Conservation (phyloP, 1,140 invertebrate genomes). For the Drosophila nikananu region DNA sequence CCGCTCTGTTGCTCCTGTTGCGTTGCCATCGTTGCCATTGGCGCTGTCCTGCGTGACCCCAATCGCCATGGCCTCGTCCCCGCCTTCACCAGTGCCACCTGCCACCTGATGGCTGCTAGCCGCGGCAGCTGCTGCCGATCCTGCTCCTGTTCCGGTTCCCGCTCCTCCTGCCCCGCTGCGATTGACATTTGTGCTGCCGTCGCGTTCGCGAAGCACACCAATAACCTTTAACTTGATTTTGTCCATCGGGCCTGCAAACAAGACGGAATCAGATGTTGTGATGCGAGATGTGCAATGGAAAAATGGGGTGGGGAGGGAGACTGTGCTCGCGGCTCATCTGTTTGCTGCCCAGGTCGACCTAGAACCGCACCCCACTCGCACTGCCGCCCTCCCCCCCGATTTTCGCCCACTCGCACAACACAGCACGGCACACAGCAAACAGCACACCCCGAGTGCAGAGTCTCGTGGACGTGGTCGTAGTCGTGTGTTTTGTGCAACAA, state of each 20-base stretch:
- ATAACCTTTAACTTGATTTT: conserved; percentile 83
- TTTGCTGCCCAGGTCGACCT: conserved; percentile 55
- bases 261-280: conserved; percentile 22
- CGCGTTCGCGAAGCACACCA: conserved; percentile 80
- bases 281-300: neutral
- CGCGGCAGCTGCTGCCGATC: conserved; percentile 16
- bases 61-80: conserved; percentile 64
- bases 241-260: conserved; percentile 72
- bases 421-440: conserved; percentile 14
- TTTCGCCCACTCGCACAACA: conserved; percentile 45
- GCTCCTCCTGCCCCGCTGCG: conserved; percentile 37
- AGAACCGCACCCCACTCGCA: conserved; percentile 39
- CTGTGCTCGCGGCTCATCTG: conserved; percentile 18
- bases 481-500: conserved; percentile 79
- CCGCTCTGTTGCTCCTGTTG: conserved; percentile 53
- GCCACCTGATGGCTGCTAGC: conserved; percentile 60
- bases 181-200: conserved; percentile 70
- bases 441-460: conserved; percentile 47
- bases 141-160: conserved; percentile 17
- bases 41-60: conserved; percentile 76
- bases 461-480: conserved; percentile 47
- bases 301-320: conserved; percentile 7
- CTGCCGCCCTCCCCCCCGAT: conserved; percentile 40
- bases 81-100: conserved; percentile 3
- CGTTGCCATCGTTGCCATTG: conserved; percentile 62